These are phyloP conservation scores for Athalia circularis DNA, from an alignment of 2,888 invertebrate genomes.

Conservation along the genomic window DNA sequence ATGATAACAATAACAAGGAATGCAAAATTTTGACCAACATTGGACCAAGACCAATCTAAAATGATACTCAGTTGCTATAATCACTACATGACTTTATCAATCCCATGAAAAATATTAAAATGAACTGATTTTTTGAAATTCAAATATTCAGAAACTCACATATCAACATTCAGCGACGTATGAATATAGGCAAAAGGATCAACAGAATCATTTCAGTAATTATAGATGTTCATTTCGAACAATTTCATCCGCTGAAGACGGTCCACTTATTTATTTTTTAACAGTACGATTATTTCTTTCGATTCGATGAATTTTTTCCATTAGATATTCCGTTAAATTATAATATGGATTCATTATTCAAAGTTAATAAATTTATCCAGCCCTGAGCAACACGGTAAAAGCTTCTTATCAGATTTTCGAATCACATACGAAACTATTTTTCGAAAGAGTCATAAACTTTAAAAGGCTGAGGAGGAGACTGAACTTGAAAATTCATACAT, in stretches of 20 bases:
- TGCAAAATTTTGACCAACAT: slow-evolving; percentile 41
- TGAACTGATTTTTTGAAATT: slow-evolving; percentile 18
- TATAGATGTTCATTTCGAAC: background rate
- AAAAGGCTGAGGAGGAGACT: too few relatives aligned
- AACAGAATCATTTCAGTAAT: background rate
- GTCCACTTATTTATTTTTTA: too few relatives aligned
- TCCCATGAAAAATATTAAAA: background rate
- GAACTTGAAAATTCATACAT: too few relatives aligned
- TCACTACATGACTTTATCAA: background rate
- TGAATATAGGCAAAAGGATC: background rate
- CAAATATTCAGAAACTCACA: slow-evolving; percentile 18
- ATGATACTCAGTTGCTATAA: background rate
- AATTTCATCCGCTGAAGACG: background rate
- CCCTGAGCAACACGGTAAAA: too few relatives aligned
- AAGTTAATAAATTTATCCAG: too few relatives aligned
- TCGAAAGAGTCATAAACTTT: too few relatives aligned
- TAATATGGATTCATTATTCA: too few relatives aligned
- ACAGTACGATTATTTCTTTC: too few relatives aligned
- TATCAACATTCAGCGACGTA: slow-evolving; percentile 9
- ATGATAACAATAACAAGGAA: slow-evolving; percentile 3
- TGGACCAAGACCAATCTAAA: background rate
- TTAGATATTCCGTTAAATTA: too few relatives aligned
- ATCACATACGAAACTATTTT: too few relatives aligned
- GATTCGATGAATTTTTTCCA: too few relatives aligned
- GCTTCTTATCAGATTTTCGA: too few relatives aligned